phyloP scores from a whole-genome alignment of 2,888 invertebrate species.

The Sympetrum striolatum region DNA sequence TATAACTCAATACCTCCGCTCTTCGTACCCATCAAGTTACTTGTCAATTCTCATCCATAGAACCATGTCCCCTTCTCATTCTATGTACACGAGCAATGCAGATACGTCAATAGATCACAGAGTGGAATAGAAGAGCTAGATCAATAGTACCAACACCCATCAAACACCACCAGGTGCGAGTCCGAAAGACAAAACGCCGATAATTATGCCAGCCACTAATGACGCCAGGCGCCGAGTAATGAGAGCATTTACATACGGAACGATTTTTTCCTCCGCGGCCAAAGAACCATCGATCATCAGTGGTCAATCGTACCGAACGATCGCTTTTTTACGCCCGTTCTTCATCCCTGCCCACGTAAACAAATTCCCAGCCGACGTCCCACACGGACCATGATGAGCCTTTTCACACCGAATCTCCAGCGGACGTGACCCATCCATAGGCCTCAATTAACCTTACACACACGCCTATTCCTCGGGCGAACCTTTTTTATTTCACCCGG shows the following conservation, averaged over 20 bases:
- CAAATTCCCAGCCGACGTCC: neutral
- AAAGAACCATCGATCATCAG: neutral
- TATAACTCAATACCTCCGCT: too few species aligned
- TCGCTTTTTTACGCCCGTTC: neutral
- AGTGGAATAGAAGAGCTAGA: neutral
- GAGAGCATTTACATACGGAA: neutral
- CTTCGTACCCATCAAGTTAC: too few species aligned
- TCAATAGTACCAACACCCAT: neutral
- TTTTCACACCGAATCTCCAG: neutral
- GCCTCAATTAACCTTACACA: neutral
- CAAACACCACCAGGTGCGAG: neutral
- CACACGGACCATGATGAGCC: neutral
- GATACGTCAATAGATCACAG: too few species aligned
- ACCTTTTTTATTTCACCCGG: neutral
- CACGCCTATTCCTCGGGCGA: neutral
- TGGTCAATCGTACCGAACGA: neutral
- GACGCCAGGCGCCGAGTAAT: neutral
- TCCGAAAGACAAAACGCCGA: neutral
- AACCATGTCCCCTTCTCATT: too few species aligned
- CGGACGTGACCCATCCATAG: neutral
- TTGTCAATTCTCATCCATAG: too few species aligned
- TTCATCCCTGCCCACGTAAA: neutral
- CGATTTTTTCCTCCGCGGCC: neutral
- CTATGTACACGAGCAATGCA: too few species aligned
- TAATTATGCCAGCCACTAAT: neutral